phyloP scores from a whole-genome alignment of 2,888 invertebrate species.

The Dorcus hopei region DNA sequence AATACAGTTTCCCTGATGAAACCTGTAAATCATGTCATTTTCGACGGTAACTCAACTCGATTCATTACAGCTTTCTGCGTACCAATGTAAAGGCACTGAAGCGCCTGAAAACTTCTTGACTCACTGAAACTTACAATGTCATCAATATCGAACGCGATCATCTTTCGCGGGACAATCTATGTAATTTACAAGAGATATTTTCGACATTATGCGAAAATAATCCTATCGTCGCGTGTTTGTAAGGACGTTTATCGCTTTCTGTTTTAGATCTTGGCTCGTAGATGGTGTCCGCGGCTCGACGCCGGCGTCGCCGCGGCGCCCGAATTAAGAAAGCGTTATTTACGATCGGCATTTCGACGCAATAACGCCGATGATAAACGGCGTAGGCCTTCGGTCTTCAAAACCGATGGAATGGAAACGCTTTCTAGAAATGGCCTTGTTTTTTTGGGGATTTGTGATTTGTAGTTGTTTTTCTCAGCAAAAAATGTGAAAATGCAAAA shows the following conservation, averaged over 20 bases:
- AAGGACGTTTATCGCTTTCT: constrained; percentile 5
- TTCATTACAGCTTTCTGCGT: too few species aligned
- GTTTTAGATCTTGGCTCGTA: constrained; percentile 29
- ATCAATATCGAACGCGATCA: too few species aligned
- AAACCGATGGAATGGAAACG: constrained; percentile 12
- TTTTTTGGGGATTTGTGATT: constrained; percentile 11
- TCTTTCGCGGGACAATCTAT: too few species aligned
- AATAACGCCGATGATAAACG: constrained; percentile 17
- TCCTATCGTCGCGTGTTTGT: constrained; percentile 9
- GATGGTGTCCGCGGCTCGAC: constrained; percentile 26
- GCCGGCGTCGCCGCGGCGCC: constrained; percentile 33
- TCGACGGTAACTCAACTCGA: too few species aligned
- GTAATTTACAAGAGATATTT: too few species aligned
- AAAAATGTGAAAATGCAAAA: too few species aligned
- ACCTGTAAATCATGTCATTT: too few species aligned
- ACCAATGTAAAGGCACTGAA: too few species aligned
- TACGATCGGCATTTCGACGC: constrained; percentile 32
- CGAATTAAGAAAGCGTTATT: constrained; percentile 41
- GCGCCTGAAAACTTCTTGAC: too few species aligned
- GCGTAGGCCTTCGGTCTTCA: constrained; percentile 8
- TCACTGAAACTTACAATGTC: too few species aligned
- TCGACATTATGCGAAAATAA: constrained; percentile 12
- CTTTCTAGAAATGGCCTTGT: constrained; percentile 6
- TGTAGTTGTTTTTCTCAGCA: constrained; percentile 10
- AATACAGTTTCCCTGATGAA: too few species aligned